phyloP scores from a whole-genome alignment of 2,888 invertebrate species.

The Clunio marinus region DNA sequence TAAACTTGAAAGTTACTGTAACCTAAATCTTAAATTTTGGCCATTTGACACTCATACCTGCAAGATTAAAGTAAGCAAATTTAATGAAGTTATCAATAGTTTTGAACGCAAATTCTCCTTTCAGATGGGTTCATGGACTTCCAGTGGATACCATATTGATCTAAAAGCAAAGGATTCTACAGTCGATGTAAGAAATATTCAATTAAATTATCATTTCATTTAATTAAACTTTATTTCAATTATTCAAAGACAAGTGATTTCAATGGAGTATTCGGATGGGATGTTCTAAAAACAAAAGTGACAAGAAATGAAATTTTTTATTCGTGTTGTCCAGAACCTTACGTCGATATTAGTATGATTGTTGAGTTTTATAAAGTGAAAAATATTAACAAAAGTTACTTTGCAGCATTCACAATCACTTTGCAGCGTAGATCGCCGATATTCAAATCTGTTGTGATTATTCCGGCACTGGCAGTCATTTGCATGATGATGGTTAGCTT shows the following conservation, averaged over 20 bases:
- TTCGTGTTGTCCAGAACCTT: constrained; percentile 57
- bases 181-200: too few species aligned
- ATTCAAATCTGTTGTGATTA: constrained; percentile 59
- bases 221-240: too few species aligned
- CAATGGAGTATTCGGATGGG: constrained; percentile 48
- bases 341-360: constrained; percentile 54
- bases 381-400: constrained; percentile 40
- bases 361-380: too few species aligned
- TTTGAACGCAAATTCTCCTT: too few species aligned
- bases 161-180: too few species aligned
- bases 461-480: constrained; percentile 61
- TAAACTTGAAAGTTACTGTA: constrained; percentile 62
- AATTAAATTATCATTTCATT: too few species aligned
- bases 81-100: too few species aligned
- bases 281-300: constrained; percentile 51
- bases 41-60: constrained; percentile 70
- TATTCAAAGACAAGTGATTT: not conserved
- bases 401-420: constrained; percentile 54
- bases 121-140: constrained; percentile 63
- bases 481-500: constrained; percentile 60
- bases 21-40: constrained; percentile 66
- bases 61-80: constrained; percentile 55
- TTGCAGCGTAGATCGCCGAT: constrained; percentile 57
- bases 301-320: constrained; percentile 50
- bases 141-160: constrained; percentile 59